Conservation (phyloP, 2,797 vertebrate species). For the Chromobotia macracanthus region DNA sequence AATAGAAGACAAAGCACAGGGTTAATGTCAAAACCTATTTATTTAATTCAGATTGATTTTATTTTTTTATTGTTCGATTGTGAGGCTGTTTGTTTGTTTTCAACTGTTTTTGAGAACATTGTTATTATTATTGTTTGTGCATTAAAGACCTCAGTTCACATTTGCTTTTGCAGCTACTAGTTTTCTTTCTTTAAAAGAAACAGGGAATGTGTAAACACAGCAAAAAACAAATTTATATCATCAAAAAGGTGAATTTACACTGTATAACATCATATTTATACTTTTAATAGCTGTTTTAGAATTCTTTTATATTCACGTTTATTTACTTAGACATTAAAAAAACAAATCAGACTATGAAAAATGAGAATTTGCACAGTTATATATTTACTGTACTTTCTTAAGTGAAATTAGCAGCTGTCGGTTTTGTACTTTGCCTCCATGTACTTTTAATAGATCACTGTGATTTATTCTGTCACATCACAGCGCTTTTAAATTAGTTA, state of each 20-base stretch:
- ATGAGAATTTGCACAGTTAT: slow-evolving; percentile 27
- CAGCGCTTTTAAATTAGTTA: slow-evolving; percentile 45
- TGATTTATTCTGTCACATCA: too few relatives aligned
- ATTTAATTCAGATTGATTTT: slow-evolving; percentile 92
- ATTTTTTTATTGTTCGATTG: slow-evolving; percentile 97
- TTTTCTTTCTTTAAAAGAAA: slow-evolving; percentile 25
- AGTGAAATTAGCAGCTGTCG: slow-evolving; percentile 1
- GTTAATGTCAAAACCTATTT: slow-evolving; percentile 80
- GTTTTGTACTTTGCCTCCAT: too few relatives aligned
- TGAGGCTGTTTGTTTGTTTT: slow-evolving; percentile 63
- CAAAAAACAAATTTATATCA: neutral
- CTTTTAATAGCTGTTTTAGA: neutral
- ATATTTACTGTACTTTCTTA: slow-evolving; percentile 34
- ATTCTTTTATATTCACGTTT: slow-evolving; percentile 55
- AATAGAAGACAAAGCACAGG: slow-evolving; percentile 40
- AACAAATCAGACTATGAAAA: slow-evolving; percentile 29
- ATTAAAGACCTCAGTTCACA: slow-evolving; percentile 2
- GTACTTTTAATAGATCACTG: too few relatives aligned
- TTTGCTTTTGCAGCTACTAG: neutral
- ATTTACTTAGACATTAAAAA: slow-evolving; percentile 38
- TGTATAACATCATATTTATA: slow-evolving; percentile 12
- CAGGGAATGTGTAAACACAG: neutral
- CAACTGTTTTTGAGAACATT: slow-evolving; percentile 47
- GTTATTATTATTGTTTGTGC: slow-evolving; percentile 21
- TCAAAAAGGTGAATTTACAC: neutral